Conservation (phyloP, 2,888 invertebrate genomes). For the Subacronicta megacephala region DNA sequence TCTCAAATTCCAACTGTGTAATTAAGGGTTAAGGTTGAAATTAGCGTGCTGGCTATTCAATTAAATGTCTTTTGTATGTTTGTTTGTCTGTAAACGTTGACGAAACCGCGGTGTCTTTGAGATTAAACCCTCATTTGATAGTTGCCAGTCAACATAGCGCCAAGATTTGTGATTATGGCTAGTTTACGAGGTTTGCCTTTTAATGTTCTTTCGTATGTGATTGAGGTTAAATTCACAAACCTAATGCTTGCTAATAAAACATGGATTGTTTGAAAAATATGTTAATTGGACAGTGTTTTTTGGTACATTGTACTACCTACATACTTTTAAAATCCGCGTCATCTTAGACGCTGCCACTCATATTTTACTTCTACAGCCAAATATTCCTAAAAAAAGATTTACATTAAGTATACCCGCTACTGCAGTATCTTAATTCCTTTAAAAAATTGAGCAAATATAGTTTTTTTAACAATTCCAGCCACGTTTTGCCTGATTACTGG, state of each 20-base stretch:
- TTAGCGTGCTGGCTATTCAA: conserved; percentile 33
- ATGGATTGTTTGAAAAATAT: conserved; percentile 34
- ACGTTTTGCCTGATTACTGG: conserved; percentile 1
- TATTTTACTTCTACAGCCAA: too few relatives aligned
- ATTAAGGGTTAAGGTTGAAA: conserved; percentile 56
- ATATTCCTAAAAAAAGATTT: too few relatives aligned
- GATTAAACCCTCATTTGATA: conserved; percentile 83
- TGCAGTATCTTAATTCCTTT: too few relatives aligned
- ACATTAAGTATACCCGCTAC: too few relatives aligned
- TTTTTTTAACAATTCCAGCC: too few relatives aligned
- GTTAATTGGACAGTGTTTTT: conserved; percentile 39
- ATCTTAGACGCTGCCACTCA: too few relatives aligned
- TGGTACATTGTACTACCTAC: conserved; percentile 8
- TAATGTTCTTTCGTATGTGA: conserved; percentile 62
- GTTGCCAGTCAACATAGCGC: conserved; percentile 79
- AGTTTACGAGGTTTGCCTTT: conserved; percentile 63
- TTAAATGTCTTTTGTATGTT: conserved; percentile 55
- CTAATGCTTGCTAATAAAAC: conserved; percentile 52
- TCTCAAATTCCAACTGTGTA: conserved; percentile 15
- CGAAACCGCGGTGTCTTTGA: conserved; percentile 85
- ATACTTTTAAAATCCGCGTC: too few relatives aligned
- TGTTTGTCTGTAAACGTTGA: conserved; percentile 75
- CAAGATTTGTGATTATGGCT: conserved; percentile 83
- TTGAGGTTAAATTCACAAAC: conserved; percentile 60
- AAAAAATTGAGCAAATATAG: too few relatives aligned